Evolutionary conservation across 1,140 invertebrate species (phyloP).

Genomic region (Elymnias hypermnestra): DNA sequence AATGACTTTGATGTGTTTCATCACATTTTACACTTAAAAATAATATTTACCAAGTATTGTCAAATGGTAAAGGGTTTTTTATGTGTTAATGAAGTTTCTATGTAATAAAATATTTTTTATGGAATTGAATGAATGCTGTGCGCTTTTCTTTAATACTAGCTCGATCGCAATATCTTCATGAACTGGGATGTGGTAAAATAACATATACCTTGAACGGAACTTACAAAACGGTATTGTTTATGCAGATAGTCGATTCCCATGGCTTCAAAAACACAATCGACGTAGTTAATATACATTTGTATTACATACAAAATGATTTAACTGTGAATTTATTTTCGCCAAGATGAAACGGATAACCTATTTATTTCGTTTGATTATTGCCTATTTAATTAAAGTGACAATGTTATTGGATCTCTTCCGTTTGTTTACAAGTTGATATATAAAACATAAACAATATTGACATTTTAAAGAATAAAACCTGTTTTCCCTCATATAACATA

Average conservation of each 20-base stretch:
- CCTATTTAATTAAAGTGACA: constrained; percentile 13
- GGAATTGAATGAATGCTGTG: constrained; percentile 53
- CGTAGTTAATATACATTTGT: constrained; percentile 28
- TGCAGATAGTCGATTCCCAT: constrained; percentile 42
- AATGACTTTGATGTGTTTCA: constrained; percentile 51
- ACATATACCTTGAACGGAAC: constrained; percentile 11
- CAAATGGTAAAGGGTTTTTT: constrained; percentile 61
- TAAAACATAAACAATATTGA: no score
- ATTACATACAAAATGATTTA: constrained; percentile 45
- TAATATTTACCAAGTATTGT: constrained; percentile 74
- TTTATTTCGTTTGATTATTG: constrained; percentile 7
- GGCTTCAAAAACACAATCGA: constrained; percentile 36
- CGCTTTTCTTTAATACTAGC: constrained; percentile 59
- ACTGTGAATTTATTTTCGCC: constrained; percentile 22
- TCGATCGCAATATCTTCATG: constrained; percentile 46
- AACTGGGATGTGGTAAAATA: constrained; percentile 20
- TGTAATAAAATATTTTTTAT: constrained; percentile 32
- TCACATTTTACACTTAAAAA: constrained; percentile 69
- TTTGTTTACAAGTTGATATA: no score
- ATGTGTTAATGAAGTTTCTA: constrained; percentile 25
- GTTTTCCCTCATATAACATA: no score
- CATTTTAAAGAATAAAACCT: no score
- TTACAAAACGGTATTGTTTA: constrained; percentile 30
- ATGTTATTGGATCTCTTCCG: neutral
- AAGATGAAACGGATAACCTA: constrained; percentile 29